These are phyloP conservation scores for Meriones psammophilus DNA, from an alignment of 2,797 vertebrate genomes.

Conservation along the genomic window DNA sequence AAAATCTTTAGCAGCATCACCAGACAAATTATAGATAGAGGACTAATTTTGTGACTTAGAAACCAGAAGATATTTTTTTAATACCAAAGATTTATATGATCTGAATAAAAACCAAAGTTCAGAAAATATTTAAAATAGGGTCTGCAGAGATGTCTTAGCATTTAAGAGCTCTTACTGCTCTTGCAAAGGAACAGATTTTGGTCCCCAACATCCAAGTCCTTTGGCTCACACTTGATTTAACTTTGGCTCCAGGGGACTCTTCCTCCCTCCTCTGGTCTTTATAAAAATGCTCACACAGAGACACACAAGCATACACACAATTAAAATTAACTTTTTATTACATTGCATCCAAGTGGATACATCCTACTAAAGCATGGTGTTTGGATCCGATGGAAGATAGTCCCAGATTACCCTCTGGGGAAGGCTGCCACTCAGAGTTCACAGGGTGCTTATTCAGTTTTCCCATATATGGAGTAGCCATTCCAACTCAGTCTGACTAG, in stretches of 20 bases:
- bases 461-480: background rate
- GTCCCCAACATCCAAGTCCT: background rate
- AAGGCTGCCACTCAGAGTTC: background rate
- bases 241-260: too few relatives aligned
- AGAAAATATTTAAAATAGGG: background rate
- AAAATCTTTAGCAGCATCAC: background rate
- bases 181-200: background rate
- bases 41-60: background rate
- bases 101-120: background rate
- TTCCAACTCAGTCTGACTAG: background rate
- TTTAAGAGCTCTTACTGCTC: background rate
- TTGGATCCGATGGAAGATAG: background rate
- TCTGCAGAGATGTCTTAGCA: background rate
- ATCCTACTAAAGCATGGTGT: background rate
- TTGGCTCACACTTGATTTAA: background rate
- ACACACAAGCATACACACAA: background rate
- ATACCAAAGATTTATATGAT: background rate
- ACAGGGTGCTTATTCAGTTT: background rate
- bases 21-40: background rate
- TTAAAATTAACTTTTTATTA: background rate
- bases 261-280: background rate
- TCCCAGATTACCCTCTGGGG: background rate
- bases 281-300: background rate
- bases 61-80: background rate
- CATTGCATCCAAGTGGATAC: background rate